Percentiles rank a stretch among this genome's conserved stretches.
Conservation (phyloP, 2,888 invertebrate genomes). For the Heliothis peltigera region DNA sequence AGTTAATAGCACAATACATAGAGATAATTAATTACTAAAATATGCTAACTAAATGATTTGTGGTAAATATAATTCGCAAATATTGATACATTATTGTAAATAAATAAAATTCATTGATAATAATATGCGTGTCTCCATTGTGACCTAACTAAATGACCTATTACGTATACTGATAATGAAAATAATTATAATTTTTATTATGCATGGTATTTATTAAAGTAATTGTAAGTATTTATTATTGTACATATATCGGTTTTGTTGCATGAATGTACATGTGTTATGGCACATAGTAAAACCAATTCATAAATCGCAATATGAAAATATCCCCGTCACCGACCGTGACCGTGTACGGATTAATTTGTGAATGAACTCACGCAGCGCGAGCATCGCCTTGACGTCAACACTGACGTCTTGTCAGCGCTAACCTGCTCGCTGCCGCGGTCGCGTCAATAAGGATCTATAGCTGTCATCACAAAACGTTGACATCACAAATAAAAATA, state of each 20-base stretch:
- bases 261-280: no score
- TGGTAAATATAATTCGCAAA: conserved; percentile 5
- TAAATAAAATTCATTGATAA: conserved; percentile 10
- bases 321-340: conserved; percentile 67
- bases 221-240: no score
- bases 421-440: conserved; percentile 64
- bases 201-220: no score
- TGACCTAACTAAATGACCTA: no score
- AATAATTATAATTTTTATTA: conserved; percentile 1
- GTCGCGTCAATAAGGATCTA: conserved; percentile 66
- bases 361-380: conserved; percentile 85
- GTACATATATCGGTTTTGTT: no score
- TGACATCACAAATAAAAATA: conserved; percentile 39
- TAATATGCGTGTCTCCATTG: not conserved
- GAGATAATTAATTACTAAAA: not conserved
- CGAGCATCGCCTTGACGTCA: conserved; percentile 77
- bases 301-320: conserved; percentile 34
- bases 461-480: conserved; percentile 47
- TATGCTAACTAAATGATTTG: not conserved
- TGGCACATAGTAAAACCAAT: no score
- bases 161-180: not conserved
- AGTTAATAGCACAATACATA: not conserved
- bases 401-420: conserved; percentile 74
- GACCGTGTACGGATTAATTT: conserved; percentile 80
- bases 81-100: not conserved